Percentiles rank a stretch among this genome's conserved stretches.
Evolutionary conservation across 1,140 invertebrate species (phyloP).

Genomic region (Cydia amplana): DNA sequence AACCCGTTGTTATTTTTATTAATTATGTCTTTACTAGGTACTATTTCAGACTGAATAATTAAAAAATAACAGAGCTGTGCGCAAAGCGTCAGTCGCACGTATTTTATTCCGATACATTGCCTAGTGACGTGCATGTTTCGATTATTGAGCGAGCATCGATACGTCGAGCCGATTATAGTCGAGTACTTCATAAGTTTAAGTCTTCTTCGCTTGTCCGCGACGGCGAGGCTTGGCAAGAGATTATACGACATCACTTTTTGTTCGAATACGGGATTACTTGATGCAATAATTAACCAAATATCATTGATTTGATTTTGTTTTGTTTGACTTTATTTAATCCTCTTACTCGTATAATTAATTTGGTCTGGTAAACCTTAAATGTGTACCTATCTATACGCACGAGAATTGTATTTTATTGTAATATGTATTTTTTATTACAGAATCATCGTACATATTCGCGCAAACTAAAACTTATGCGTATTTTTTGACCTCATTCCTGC

Average conservation of each 20-base stretch:
- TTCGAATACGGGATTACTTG: slow-evolving; percentile 40
- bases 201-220: slow-evolving; percentile 36
- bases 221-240: slow-evolving; percentile 43
- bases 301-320: not conserved
- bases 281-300: slow-evolving; percentile 37
- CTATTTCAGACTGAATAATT: not conserved
- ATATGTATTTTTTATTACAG: no score
- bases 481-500: no score
- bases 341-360: not conserved
- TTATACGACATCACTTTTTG: slow-evolving; percentile 48
- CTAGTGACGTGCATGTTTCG: slow-evolving; percentile 52
- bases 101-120: slow-evolving; percentile 19
- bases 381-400: no score
- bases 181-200: slow-evolving; percentile 40
- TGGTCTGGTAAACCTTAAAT: not conserved
- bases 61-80: not conserved
- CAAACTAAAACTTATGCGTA: no score
- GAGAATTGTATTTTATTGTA: not conserved
- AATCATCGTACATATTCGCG: no score
- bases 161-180: slow-evolving; percentile 59
- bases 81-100: slow-evolving; percentile 12
- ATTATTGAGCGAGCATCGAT: slow-evolving; percentile 59
- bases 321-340: not conserved
- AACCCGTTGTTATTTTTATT: no score
- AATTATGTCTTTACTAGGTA: no score